Evolutionary conservation across 2,797 vertebrate genomes (phyloP), one percentile per base, ranked within the genome.

Genomic region (Alca torda): DNA sequence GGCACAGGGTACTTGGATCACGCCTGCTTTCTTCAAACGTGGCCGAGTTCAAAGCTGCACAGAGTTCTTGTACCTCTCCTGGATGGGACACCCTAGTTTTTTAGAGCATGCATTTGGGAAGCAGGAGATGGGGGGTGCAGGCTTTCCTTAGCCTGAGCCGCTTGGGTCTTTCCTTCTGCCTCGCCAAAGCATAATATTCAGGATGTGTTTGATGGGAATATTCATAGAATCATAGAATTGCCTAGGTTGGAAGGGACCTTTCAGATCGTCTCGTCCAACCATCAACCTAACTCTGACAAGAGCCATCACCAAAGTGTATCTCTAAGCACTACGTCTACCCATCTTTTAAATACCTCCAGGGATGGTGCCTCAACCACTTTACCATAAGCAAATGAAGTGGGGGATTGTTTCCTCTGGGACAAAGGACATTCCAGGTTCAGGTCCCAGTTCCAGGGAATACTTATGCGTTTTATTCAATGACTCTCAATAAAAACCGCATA

Each of bases 151-250:
- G 13, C 14, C 46, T 80, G 43, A 73, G 11, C 28, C 2, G 0
- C 31, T 51, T 74, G 43, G 13, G 48, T 48, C 48, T 59, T 88
- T 54, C 56, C 3, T 70, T 48, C 31, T 53, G 10, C 48, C 7
- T 41, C 2, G 1, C 28, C 0, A 0, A 74, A 86, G 28, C 12
- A 3, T 63, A 39, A 24, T 48, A 37, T 3, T 57, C 9, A 43
- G 46, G 46, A 65, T 84, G 25, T 1, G 81, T 78, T 53, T 50
- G 31, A 53, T 21, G 33, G 77, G 35, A 43, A 5, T 46, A 23
- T 54, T 79, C 46, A 48, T 48, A 48, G 11, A 48, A 48, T 48
- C 46, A 21, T 21, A 23, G 46, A 46, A 46, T 46, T 46, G 46
- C 21, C 46, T 48, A 48, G 46, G 21, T 48, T 48, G 21, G 46